These are phyloP conservation scores for Ctenodactylus gundi DNA, from an alignment of 2,113 vertebrate genomes.

Conservation along the genomic window DNA sequence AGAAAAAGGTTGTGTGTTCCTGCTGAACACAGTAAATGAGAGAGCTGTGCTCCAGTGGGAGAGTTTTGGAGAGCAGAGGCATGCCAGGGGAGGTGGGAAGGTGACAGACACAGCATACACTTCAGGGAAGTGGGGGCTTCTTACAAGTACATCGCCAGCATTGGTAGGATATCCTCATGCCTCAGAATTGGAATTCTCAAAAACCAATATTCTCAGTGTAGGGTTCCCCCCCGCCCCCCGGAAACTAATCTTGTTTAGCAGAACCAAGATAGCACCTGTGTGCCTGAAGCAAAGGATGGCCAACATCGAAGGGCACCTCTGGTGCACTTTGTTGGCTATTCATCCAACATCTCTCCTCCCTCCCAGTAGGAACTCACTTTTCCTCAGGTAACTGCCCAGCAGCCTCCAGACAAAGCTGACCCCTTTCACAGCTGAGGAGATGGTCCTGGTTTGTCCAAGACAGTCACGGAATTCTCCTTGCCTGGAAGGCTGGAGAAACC, in stretches of 20 bases:
- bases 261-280: background rate
- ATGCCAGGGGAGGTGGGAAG: background rate
- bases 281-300: background rate
- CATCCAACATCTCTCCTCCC: background rate
- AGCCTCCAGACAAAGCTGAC: background rate
- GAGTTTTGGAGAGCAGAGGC: background rate
- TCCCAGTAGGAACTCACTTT: background rate
- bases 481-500: background rate
- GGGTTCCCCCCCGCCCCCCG: background rate
- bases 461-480: background rate
- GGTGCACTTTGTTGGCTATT: background rate
- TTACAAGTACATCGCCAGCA: background rate
- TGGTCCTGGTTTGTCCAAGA: background rate
- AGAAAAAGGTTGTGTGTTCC: background rate
- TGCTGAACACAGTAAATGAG: background rate
- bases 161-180: background rate
- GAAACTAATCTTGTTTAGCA: background rate
- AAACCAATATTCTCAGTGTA: background rate
- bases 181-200: background rate
- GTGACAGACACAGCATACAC: background rate
- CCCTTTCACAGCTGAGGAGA: background rate
- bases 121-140: background rate
- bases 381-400: background rate
- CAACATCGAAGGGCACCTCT: background rate
- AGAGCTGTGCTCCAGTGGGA: background rate